phyloP scores from a whole-genome alignment of 2,888 invertebrate genomes.

The Amorpha juglandis region DNA sequence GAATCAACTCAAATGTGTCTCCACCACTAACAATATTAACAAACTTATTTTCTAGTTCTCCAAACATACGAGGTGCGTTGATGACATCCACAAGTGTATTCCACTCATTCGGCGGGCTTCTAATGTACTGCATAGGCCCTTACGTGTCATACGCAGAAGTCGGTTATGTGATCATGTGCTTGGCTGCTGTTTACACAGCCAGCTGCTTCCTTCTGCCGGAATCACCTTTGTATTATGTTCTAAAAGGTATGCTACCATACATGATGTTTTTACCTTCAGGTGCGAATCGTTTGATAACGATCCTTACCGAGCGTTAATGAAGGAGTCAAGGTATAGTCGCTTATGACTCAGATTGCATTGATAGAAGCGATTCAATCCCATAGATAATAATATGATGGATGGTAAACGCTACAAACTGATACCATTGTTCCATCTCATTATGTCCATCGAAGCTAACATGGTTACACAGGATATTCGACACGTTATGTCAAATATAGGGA shows the following conservation, averaged over 20 bases:
- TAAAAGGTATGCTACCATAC: conserved; percentile 31
- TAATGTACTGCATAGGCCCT: conserved; percentile 33
- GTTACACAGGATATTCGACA: too few relatives aligned
- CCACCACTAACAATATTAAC: not conserved
- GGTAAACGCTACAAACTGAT: too few relatives aligned
- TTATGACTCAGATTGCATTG: too few relatives aligned
- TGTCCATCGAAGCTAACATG: too few relatives aligned
- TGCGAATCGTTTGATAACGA: not conserved
- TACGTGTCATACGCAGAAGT: conserved; percentile 29
- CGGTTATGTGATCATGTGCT: conserved; percentile 25
- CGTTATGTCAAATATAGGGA: too few relatives aligned
- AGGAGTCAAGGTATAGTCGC: not conserved
- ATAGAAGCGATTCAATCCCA: too few relatives aligned
- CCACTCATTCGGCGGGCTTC: conserved; percentile 26
- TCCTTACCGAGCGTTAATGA: not conserved
- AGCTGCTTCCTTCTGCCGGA: conserved; percentile 31
- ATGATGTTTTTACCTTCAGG: not conserved
- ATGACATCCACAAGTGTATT: conserved; percentile 31
- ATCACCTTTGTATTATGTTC: conserved; percentile 31
- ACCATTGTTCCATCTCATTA: too few relatives aligned
- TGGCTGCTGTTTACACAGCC: conserved; percentile 21
- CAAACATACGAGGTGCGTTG: conserved; percentile 34
- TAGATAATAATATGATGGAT: too few relatives aligned
- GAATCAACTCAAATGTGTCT: too few relatives aligned
- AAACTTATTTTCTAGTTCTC: conserved; percentile 30